Conservation (phyloP, 1,140 invertebrate genomes). For the Dendroctonus valens region DNA sequence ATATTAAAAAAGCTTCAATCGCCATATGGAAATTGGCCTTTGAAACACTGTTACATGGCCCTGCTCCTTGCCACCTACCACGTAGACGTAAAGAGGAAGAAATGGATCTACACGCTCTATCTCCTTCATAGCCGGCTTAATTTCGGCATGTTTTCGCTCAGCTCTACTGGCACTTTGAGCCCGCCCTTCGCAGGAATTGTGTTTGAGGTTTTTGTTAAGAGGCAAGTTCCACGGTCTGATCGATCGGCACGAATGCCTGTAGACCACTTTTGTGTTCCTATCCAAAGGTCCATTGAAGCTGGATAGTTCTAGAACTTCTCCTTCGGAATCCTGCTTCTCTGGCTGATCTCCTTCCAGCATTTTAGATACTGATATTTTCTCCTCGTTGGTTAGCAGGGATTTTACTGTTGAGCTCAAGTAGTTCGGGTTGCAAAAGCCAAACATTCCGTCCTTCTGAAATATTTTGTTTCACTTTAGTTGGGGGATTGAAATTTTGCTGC, state of each 20-base stretch:
- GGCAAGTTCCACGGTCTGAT: slow-evolving; percentile 50
- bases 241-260: slow-evolving; percentile 37
- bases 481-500: background rate
- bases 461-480: background rate
- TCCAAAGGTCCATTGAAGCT: slow-evolving; percentile 41
- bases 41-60: slow-evolving; percentile 67
- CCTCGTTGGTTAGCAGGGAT: slow-evolving; percentile 47
- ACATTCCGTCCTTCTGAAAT: slow-evolving; percentile 52
- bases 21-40: slow-evolving; percentile 66
- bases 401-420: slow-evolving; percentile 63
- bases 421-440: slow-evolving; percentile 73
- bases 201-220: slow-evolving; percentile 40
- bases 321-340: slow-evolving; percentile 47
- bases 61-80: slow-evolving; percentile 66
- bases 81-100: slow-evolving; percentile 62
- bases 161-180: slow-evolving; percentile 49
- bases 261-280: slow-evolving; percentile 45
- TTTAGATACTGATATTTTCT: slow-evolving; percentile 44
- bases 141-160: slow-evolving; percentile 35
- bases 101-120: slow-evolving; percentile 44
- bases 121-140: background rate
- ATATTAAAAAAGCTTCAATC: slow-evolving; percentile 56
- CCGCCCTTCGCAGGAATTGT: slow-evolving; percentile 38
- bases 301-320: slow-evolving; percentile 45
- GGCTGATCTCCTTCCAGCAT: slow-evolving; percentile 27